Percentiles rank a stretch among this genome's conserved stretches.
phyloP scores from a whole-genome alignment of 2,888 invertebrate species.

The Myathropa florea region DNA sequence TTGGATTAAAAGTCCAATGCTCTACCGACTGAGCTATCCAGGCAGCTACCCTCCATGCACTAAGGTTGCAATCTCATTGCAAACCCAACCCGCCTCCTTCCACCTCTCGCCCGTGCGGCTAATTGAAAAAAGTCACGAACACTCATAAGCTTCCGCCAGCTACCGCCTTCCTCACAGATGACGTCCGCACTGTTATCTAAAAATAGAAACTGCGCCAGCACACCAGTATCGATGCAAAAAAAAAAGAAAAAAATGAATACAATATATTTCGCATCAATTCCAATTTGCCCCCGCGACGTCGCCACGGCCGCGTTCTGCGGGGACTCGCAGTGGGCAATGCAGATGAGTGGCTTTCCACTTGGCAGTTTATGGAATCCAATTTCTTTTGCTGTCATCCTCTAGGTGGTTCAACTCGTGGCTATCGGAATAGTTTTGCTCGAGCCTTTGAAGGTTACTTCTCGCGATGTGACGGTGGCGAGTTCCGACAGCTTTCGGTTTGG shows the following conservation, averaged over 20 bases:
- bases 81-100: background rate
- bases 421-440: background rate
- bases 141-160: background rate
- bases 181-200: constrained; percentile 10
- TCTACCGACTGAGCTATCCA: constrained; percentile 68
- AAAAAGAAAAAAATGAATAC: background rate
- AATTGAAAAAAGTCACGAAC: background rate
- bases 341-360: constrained; percentile 20
- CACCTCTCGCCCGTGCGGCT: background rate
- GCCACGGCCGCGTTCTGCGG: background rate
- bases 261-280: background rate
- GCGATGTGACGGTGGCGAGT: background rate
- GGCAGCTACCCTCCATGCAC: constrained; percentile 18
- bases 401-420: background rate
- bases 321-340: background rate
- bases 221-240: constrained; percentile 9
- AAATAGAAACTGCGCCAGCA: constrained; percentile 30
- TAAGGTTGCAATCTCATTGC: constrained; percentile 5
- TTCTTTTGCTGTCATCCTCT: constrained; percentile 18
- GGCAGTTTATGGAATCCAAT: constrained; percentile 13
- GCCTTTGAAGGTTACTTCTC: background rate
- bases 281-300: constrained; percentile 13
- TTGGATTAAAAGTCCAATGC: constrained; percentile 69
- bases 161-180: constrained; percentile 19
- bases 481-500: background rate